Evolutionary conservation across 2,797 vertebrate genomes (phyloP).

Genomic region (Vireo griseus): DNA sequence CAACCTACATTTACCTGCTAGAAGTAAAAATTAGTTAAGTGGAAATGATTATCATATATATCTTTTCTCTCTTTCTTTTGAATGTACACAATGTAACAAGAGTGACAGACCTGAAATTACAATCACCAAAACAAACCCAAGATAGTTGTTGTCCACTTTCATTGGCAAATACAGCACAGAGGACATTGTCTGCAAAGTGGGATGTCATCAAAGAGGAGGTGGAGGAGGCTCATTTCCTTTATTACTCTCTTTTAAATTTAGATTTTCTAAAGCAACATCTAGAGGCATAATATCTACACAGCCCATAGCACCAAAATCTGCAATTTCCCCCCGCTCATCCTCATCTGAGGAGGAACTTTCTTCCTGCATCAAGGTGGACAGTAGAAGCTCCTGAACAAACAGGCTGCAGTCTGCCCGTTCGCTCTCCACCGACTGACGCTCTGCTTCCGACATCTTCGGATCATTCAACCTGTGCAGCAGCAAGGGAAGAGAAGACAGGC

Average conservation of each 20-base stretch:
- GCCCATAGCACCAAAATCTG: constrained; percentile 98
- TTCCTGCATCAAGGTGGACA: constrained; percentile 94
- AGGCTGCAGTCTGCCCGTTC: constrained; percentile 95
- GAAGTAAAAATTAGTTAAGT: constrained; percentile 95
- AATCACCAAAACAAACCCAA: constrained; percentile 91
- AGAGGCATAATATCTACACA: constrained; percentile 99
- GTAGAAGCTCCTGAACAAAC: constrained; percentile 95
- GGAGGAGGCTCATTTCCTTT: constrained; percentile 95
- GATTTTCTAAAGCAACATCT: constrained; percentile 99
- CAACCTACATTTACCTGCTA: constrained; percentile 92
- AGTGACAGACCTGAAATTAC: constrained; percentile 99
- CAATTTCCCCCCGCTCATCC: constrained; percentile 93
- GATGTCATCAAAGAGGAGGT: constrained; percentile 99
- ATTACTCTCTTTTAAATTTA: constrained; percentile 96
- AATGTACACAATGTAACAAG: constrained; percentile 99
- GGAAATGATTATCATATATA: constrained; percentile 98
- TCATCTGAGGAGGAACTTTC: constrained; percentile 98
- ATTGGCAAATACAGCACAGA: constrained; percentile 99
- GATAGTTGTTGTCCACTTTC: constrained; percentile 87
- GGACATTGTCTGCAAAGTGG: constrained; percentile 96
- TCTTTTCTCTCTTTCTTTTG: constrained; percentile 85
- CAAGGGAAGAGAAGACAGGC: constrained; percentile 8
- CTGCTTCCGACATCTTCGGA: constrained; percentile 93
- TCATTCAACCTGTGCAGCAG: constrained; percentile 87
- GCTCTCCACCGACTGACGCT: constrained; percentile 92